Conservation (phyloP, 2,888 invertebrate genomes). For the Linyphia triangularis region DNA sequence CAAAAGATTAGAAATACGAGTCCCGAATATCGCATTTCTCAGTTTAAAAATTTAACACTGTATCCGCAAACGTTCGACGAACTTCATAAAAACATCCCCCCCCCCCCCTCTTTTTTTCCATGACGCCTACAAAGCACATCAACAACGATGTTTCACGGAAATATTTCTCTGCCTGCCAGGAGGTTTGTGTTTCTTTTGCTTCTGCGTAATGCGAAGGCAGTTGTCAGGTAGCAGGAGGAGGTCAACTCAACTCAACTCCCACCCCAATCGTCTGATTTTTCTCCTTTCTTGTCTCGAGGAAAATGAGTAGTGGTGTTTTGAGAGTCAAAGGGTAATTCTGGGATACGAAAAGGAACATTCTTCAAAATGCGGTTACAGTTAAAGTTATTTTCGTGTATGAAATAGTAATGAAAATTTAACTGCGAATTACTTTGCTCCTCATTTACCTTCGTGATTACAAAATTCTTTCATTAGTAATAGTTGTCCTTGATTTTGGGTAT, state of each 20-base stretch:
- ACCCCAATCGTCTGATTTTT: slow-evolving; percentile 20
- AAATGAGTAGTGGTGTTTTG: too few species aligned
- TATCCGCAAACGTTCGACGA: slow-evolving; percentile 20
- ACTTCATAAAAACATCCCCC: slow-evolving; percentile 9
- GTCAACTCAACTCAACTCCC: slow-evolving; percentile 57
- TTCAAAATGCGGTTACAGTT: too few species aligned
- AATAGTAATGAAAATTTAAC: too few species aligned
- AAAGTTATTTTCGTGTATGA: too few species aligned
- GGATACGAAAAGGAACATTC: not conserved
- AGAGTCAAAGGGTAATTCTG: slow-evolving; percentile 47
- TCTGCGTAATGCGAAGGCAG: slow-evolving; percentile 12
- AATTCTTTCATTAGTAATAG: too few species aligned
- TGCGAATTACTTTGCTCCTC: too few species aligned
- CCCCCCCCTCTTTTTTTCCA: slow-evolving; percentile 1
- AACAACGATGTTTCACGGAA: slow-evolving; percentile 28
- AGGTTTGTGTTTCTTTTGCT: not conserved
- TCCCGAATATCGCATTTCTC: not conserved
- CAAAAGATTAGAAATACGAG: not conserved
- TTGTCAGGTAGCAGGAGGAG: slow-evolving; percentile 43
- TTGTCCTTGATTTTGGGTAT: too few species aligned
- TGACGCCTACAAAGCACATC: slow-evolving; percentile 9
- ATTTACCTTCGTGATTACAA: too few species aligned
- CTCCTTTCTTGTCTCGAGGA: not conserved
- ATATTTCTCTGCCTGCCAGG: slow-evolving; percentile 23
- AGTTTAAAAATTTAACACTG: not conserved